phyloP scores from a whole-genome alignment of 2,888 invertebrate species.

The Amiota mariae region DNA sequence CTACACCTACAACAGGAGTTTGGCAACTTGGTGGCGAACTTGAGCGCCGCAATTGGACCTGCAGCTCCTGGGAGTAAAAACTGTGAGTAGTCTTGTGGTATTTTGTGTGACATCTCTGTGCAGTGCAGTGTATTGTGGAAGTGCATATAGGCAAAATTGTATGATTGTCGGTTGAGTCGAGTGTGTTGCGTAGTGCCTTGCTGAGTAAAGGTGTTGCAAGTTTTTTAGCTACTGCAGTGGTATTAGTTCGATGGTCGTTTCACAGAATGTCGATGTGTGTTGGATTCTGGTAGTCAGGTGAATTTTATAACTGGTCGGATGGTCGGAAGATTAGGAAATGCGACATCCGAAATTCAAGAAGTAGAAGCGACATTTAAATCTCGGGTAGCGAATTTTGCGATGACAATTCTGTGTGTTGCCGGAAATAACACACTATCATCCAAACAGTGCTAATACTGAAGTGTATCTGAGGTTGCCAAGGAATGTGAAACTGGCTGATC shows the following conservation, averaged over 20 bases:
- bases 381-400: neutral
- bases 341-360: neutral
- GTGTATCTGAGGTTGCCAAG: neutral
- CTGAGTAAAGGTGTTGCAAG: neutral
- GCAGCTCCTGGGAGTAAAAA: too few relatives aligned
- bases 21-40: too few relatives aligned
- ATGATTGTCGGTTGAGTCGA: neutral
- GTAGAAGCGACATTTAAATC: neutral
- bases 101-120: too few relatives aligned
- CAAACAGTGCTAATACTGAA: neutral
- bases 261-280: too few relatives aligned
- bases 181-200: neutral
- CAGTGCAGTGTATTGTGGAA: too few relatives aligned
- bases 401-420: neutral
- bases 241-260: neutral
- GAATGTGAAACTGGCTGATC: neutral
- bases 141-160: too few relatives aligned
- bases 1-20: too few relatives aligned
- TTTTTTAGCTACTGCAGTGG: neutral
- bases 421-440: neutral
- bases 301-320: neutral
- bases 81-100: too few relatives aligned
- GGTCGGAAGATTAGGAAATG: neutral
- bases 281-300: too few relatives aligned
- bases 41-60: too few relatives aligned